A percentile compares a stretch with the other conserved stretches of the same genome.
Evolutionary conservation across 2,888 invertebrate species (phyloP).

Genomic region (Tipula confusa): DNA sequence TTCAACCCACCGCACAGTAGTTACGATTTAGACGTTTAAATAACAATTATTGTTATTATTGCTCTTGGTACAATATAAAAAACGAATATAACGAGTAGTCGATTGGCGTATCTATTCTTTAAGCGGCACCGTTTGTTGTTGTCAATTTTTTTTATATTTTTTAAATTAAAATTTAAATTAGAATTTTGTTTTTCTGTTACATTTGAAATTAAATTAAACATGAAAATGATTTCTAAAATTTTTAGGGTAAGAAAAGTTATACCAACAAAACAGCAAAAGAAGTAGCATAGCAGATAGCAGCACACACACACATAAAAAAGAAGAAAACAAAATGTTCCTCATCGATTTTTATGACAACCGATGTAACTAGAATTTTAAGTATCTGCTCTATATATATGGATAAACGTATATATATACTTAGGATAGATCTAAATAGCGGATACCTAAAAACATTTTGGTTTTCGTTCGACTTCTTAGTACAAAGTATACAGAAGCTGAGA

Average conservation of each 20-base stretch:
- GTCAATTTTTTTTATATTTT: background rate
- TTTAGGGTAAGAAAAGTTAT: background rate
- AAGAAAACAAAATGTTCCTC: background rate
- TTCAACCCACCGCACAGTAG: background rate
- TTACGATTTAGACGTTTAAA: background rate
- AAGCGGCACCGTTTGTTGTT: background rate
- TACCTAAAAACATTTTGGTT: background rate
- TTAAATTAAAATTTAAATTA: slow-evolving; percentile 25
- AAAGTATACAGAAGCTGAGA: background rate
- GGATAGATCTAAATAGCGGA: background rate
- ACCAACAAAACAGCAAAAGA: background rate
- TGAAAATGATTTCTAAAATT: slow-evolving; percentile 16
- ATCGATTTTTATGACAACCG: slow-evolving; percentile 20
- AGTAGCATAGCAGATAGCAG: background rate
- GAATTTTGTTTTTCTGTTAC: slow-evolving; percentile 12
- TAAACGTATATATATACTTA: background rate
- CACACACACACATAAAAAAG: background rate
- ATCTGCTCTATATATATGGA: slow-evolving; percentile 21
- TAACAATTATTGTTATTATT: slow-evolving; percentile 25
- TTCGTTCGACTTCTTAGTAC: background rate
- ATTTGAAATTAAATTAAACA: slow-evolving; percentile 25
- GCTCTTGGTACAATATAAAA: background rate
- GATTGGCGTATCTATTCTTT: background rate
- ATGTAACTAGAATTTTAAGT: slow-evolving; percentile 27
- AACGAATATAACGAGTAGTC: background rate